These are phyloP conservation scores for Actenoides lindsayi DNA, from an alignment of 2,113 vertebrate species.

Conservation along the genomic window DNA sequence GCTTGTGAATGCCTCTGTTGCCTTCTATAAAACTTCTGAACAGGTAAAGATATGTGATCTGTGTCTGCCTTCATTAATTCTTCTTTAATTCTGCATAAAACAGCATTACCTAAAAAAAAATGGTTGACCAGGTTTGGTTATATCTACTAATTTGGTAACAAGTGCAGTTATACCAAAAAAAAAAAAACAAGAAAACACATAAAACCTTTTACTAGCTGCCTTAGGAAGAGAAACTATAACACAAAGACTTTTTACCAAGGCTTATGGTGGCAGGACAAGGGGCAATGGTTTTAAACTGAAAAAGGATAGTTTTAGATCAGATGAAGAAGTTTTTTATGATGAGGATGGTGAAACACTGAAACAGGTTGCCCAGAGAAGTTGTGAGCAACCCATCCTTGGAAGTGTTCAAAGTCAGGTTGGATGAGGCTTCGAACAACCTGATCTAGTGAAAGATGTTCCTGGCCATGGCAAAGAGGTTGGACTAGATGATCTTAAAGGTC, in stretches of 20 bases:
- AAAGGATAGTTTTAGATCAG: background rate
- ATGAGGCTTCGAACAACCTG: background rate
- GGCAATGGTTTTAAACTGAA: background rate
- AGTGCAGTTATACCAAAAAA: background rate
- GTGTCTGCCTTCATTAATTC: background rate
- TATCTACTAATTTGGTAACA: background rate
- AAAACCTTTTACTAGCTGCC: background rate
- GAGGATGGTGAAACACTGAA: background rate
- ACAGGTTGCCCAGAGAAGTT: background rate
- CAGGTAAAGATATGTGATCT: slow-evolving; percentile 78
- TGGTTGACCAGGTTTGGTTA: background rate
- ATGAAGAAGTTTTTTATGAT: background rate
- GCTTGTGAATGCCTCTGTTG: slow-evolving; percentile 98
- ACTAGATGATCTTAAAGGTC: background rate
- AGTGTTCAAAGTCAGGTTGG: background rate
- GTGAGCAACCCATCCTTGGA: background rate
- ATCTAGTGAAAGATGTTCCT: background rate
- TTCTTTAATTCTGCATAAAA: background rate
- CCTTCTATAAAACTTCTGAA: slow-evolving; percentile 99
- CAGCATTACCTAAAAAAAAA: background rate
- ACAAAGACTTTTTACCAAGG: background rate
- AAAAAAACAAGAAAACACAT: background rate
- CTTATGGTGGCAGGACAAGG: background rate
- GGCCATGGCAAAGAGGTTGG: background rate
- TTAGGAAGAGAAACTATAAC: background rate